Conservation (phyloP, 1,140 invertebrate species). For the Drosophila lini region DNA sequence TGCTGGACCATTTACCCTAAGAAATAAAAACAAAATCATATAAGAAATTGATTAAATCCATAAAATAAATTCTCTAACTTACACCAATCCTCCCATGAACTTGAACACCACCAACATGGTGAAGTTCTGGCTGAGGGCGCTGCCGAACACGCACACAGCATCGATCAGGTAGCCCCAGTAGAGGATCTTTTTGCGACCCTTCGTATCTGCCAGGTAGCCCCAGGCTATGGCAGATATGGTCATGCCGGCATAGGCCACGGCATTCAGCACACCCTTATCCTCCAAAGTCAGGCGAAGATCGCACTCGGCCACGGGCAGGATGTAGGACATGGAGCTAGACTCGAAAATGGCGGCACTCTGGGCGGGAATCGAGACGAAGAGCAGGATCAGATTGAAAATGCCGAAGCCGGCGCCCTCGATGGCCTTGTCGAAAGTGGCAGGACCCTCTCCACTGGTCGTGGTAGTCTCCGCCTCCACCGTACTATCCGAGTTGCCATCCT, state of each 20-base stretch:
- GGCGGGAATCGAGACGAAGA: conserved; percentile 87
- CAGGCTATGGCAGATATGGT: conserved; percentile 91
- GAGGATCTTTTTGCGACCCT: conserved; percentile 89
- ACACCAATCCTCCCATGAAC: conserved; percentile 92
- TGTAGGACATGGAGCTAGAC: conserved; percentile 88
- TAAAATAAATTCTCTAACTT: conserved; percentile 66
- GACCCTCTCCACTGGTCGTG: conserved; percentile 56
- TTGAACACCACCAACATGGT: conserved; percentile 89
- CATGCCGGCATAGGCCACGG: conserved; percentile 91
- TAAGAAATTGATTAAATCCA: too few relatives aligned
- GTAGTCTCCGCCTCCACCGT: conserved; percentile 23
- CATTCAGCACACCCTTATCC: conserved; percentile 89
- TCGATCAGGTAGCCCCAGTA: conserved; percentile 90
- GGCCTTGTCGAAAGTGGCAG: conserved; percentile 87
- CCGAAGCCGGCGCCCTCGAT: conserved; percentile 87
- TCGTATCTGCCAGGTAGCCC: conserved; percentile 92
- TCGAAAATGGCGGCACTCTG: conserved; percentile 88
- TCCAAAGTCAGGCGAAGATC: conserved; percentile 87
- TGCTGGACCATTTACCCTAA: conserved; percentile 90
- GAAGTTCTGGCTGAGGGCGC: conserved; percentile 89
- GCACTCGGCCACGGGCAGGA: conserved; percentile 89
- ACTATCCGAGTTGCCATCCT: conserved; percentile 47
- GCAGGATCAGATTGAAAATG: conserved; percentile 88
- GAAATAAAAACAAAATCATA: conserved; percentile 37
- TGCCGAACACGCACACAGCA: conserved; percentile 88